phyloP scores from a whole-genome alignment of 2,797 vertebrate genomes.

The Hydrophis major region DNA sequence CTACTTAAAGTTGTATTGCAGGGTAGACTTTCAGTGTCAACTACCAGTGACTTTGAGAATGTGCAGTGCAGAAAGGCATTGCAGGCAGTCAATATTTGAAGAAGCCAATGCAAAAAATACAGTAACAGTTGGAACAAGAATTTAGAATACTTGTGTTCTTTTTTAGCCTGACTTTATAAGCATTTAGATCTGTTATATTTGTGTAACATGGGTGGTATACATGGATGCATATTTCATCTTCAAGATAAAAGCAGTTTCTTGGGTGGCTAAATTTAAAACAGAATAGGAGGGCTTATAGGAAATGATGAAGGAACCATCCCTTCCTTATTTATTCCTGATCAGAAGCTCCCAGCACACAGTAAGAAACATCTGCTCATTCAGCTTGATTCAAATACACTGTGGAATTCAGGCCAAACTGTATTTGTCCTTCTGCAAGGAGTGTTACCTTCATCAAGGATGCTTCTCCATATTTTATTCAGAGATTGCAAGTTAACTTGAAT shows the following conservation, averaged over 20 bases:
- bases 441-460: neutral
- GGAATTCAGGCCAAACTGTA: neutral
- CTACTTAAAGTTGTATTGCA: neutral
- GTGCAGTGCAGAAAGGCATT: neutral
- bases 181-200: neutral
- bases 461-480: neutral
- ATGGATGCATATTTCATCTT: neutral
- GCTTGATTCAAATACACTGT: neutral
- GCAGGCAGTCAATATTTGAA: neutral
- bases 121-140: neutral
- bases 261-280: neutral
- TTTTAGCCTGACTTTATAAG: neutral
- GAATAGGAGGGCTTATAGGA: neutral
- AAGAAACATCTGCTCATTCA: neutral
- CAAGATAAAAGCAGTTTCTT: neutral
- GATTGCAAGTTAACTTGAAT: conserved; percentile 34
- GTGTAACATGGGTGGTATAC: neutral
- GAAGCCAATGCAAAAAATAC: neutral
- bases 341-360: neutral
- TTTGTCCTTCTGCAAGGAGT: neutral
- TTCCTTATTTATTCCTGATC: neutral
- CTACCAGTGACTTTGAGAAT: neutral
- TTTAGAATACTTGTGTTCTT: neutral
- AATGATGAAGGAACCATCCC: neutral
- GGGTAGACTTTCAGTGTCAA: neutral